Conservation (phyloP, 2,113 vertebrate genomes). For the Carettochelys insculpta region DNA sequence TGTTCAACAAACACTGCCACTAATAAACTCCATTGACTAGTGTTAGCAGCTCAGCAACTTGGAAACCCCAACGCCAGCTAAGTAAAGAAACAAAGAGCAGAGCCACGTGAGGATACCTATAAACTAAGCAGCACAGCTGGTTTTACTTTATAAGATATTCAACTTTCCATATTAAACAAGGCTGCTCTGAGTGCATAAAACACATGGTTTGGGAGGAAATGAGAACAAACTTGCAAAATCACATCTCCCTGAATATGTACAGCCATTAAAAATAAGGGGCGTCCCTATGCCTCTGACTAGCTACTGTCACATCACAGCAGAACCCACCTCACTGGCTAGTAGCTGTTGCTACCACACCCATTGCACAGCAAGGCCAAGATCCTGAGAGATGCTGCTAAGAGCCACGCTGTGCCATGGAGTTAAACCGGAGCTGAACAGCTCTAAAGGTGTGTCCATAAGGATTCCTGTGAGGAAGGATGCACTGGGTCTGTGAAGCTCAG, state of each 20-base stretch:
- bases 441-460: neutral
- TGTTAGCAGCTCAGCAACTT: slow-evolving; percentile 70
- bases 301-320: slow-evolving; percentile 25
- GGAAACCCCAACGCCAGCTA: slow-evolving; percentile 64
- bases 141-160: slow-evolving; percentile 72
- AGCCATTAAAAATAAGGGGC: slow-evolving; percentile 45
- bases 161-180: slow-evolving; percentile 69
- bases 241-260: slow-evolving; percentile 18
- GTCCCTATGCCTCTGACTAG: neutral
- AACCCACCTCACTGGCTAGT: neutral
- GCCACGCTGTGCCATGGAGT: neutral
- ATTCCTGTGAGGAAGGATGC: neutral
- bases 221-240: slow-evolving; percentile 30
- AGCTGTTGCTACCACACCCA: neutral
- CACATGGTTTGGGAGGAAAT: slow-evolving; percentile 43
- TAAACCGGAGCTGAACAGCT: neutral
- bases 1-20: slow-evolving; percentile 68
- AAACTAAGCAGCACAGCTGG: slow-evolving; percentile 61
- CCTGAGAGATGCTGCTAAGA: neutral
- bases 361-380: neutral
- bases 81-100: slow-evolving; percentile 59
- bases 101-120: slow-evolving; percentile 67
- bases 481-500: neutral
- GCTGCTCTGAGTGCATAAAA: slow-evolving; percentile 57
- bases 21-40: slow-evolving; percentile 72